Base-by-base conservation (phyloP, 2,888 invertebrate genomes). In the Rhagonycha lutea region DNA sequence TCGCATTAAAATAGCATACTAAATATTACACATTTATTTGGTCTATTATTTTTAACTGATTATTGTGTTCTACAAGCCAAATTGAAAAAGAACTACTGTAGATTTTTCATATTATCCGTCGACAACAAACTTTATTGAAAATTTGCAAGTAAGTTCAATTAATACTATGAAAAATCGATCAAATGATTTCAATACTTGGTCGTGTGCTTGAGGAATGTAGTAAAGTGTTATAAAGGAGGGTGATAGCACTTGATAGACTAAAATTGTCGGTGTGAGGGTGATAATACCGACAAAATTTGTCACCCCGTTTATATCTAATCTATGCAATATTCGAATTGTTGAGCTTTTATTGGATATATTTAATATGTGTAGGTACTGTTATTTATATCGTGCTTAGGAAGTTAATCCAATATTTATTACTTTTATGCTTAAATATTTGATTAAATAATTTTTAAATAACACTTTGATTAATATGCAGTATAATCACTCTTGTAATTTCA, bases 261-360 rank as follows among this genome's bases (percentile, higher is more conserved):
- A 70, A 71, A 65, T 65, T 65, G 77, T 76, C 75, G 78, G 78
- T 73, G 75, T 78, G 79, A 78, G 78, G 79, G 79, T 68, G 73
- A 76, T 78, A 76, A 77, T 75, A 70, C 78, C 72, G 75, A 70
- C 74, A 68, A 74, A 79, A 80, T 79, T 80, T 80, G 80, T 80
- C 80, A 80, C 80, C 78, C 78, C 79, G 79, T 79, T 79, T 78
- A 77, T 74, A 71, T 78, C 74, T 75, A 77, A 77, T 77, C 78
- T 79, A 78, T 79, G 78, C 78, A 80, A 78, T 78, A 78, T 78
- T 70, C 69, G 73, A 77, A 74, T 74, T 74, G 77, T 71, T 69
- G 68, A 67, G 70, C 32, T 29, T 60, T 77, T 77, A 77, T 77
- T 77, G 70, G 77, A 77, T 74, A 68, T 71, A 70, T 62, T 60